phyloP scores from a whole-genome alignment of 2,797 vertebrate species.

The Halcyon leucocephala region DNA sequence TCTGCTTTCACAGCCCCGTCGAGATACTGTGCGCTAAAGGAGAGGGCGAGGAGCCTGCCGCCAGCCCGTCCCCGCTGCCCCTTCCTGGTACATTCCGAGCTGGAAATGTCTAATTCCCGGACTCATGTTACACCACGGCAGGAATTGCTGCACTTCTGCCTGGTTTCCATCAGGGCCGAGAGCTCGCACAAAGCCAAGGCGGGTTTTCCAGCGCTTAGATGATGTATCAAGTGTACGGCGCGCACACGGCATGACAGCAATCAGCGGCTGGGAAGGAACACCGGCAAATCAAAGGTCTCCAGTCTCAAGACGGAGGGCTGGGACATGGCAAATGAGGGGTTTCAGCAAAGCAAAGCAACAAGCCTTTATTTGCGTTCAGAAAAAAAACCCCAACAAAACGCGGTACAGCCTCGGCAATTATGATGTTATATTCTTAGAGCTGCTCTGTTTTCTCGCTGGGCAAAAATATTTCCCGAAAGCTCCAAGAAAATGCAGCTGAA shows the following conservation, averaged over 20 bases:
- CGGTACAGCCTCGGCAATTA: neutral
- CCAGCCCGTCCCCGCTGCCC: neutral
- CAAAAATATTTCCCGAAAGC: neutral
- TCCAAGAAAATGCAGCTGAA: neutral
- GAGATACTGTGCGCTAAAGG: neutral
- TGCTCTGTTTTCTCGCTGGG: neutral
- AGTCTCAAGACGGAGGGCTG: conserved; percentile 4
- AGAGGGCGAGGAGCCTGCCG: neutral
- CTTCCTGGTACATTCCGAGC: conserved; percentile 48
- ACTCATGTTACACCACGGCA: conserved; percentile 59
- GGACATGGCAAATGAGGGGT: neutral
- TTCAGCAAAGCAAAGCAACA: conserved; percentile 4
- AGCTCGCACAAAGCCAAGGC: conserved; percentile 23
- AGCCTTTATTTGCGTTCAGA: neutral
- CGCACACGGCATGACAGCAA: neutral
- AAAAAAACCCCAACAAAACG: neutral
- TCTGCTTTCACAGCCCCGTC: neutral
- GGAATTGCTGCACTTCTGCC: conserved; percentile 59
- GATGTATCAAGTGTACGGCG: neutral
- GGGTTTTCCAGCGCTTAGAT: conserved; percentile 14
- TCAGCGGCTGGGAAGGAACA: conserved; percentile 17
- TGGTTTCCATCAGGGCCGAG: conserved; percentile 67
- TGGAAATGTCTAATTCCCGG: conserved; percentile 68
- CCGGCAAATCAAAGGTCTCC: conserved; percentile 45
- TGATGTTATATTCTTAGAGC: neutral